Evolutionary conservation across 2,797 vertebrate species (phyloP), one percentile per base, ranked within the genome.

Genomic region (Melanogrammus aeglefinus): DNA sequence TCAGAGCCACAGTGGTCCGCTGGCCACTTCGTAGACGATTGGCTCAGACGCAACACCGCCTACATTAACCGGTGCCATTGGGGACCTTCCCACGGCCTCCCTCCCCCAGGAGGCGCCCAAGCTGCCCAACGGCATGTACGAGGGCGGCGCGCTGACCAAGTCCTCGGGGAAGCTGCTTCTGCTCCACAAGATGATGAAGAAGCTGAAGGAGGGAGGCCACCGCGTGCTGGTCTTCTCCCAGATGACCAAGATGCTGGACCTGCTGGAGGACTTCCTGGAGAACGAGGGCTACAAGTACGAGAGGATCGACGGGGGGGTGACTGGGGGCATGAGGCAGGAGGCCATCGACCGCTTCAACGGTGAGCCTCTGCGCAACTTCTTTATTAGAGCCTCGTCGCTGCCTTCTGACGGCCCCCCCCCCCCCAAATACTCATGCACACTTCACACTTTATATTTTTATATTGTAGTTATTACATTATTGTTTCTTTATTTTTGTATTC

Each of bases 111-210:
- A 99, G 93, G 98, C 98, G 35, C 95, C 98, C 69, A 99, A 98
- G 93, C 97, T 99, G 95, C 98, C 98, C 72, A 99, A 99, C 81
- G 98, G 98, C 85, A 99, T 99, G 97, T 99, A 99, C 79, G 98
- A 99, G 86, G 98, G 98, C 74, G 95, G 93, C 47, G 93, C 97
- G 44, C 95, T 99, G 75, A 98, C 97, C 82, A 95, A 97, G 90
- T 92, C 97, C 38, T 97, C 98, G 80, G 98, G 98, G 78, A 99
- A 99, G 85, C 89, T 99, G 76, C 82, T 95, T 90, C 93, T 99
- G 85, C 94, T 99, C 24, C 97, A 95, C 87, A 99, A 99, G 91
- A 99, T 99, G 98, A 94, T 99, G 86, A 96, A 93, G 88, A 99
- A 96, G 86, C 93, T 99, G 74, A 99, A 99, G 85, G 96, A 97